Evolutionary conservation across 2,113 vertebrate species (phyloP).

Genomic region (Podarcis muralis): DNA sequence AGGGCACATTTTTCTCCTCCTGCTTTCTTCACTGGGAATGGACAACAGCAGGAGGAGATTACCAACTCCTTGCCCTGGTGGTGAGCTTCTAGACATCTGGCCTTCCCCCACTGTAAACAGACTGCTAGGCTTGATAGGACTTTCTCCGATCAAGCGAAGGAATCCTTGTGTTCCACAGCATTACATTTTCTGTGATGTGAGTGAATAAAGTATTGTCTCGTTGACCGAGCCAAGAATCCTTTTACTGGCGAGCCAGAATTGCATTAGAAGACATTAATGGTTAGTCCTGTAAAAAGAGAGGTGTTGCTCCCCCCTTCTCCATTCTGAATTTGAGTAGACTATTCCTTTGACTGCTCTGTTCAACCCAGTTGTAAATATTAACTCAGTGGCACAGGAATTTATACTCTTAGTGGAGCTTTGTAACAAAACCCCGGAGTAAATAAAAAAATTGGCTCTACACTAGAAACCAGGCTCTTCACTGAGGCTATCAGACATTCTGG

Average conservation of each 20-base stretch:
- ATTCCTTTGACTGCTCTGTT: slow-evolving; percentile 59
- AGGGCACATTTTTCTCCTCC: not conserved
- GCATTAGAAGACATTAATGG: slow-evolving; percentile 23
- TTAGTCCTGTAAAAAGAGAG: slow-evolving; percentile 20
- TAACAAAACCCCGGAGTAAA: slow-evolving; percentile 55
- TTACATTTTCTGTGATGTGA: slow-evolving; percentile 11
- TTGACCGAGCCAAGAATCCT: slow-evolving; percentile 52
- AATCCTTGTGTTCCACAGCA: not conserved
- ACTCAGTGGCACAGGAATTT: slow-evolving; percentile 60
- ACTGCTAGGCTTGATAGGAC: not conserved
- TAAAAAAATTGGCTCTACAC: slow-evolving; percentile 51
- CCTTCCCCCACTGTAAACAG: not conserved
- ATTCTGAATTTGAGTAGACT: slow-evolving; percentile 61
- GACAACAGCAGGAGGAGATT: not conserved
- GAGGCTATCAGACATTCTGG: slow-evolving; percentile 50
- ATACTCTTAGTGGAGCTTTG: slow-evolving; percentile 64
- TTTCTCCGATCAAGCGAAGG: not conserved
- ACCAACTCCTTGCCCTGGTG: not conserved
- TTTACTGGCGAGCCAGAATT: slow-evolving; percentile 22
- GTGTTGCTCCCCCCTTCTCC: slow-evolving; percentile 4
- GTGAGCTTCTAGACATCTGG: not conserved
- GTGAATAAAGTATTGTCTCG: slow-evolving; percentile 35
- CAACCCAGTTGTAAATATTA: slow-evolving; percentile 65
- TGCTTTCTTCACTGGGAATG: not conserved
- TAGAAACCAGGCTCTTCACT: slow-evolving; percentile 7